These are phyloP conservation scores for Spondyliosoma cantharus DNA, from an alignment of 2,797 vertebrate species.

Conservation along the genomic window DNA sequence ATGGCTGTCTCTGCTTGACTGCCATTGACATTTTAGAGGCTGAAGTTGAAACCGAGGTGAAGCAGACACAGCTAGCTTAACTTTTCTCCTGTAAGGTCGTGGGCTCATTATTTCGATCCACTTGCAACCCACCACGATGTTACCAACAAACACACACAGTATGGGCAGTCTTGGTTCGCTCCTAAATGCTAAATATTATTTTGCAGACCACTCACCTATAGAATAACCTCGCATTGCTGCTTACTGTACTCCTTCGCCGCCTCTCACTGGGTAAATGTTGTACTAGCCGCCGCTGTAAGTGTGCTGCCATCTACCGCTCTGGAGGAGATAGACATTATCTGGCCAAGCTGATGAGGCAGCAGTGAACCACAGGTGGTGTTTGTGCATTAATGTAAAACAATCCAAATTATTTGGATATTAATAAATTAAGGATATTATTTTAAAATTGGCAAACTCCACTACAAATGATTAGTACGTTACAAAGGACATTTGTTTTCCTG, in stretches of 20 bases:
- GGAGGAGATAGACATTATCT: slow-evolving; percentile 37
- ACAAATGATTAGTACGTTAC: neutral
- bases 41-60: neutral
- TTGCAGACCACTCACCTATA: slow-evolving; percentile 56
- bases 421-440: neutral
- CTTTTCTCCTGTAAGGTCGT: neutral
- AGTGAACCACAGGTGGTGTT: too few relatives aligned
- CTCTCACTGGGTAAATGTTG: neutral
- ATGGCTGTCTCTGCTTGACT: neutral
- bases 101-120: neutral
- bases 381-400: neutral
- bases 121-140: neutral
- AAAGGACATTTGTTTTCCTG: neutral
- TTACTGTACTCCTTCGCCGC: neutral
- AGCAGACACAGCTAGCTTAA: slow-evolving; percentile 16
- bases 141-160: neutral
- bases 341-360: too few relatives aligned
- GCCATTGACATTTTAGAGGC: neutral
- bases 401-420: too few relatives aligned
- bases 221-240: slow-evolving; percentile 61
- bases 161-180: rapidly evolving
- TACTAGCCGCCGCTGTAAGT: rapidly evolving
- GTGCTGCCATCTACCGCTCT: slow-evolving; percentile 65
- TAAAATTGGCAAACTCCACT: neutral
- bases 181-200: neutral